A percentile compares a stretch with the other conserved stretches of the same genome.
Conservation (phyloP, 2,888 invertebrate species). For the Galerucella nymphaeae region DNA sequence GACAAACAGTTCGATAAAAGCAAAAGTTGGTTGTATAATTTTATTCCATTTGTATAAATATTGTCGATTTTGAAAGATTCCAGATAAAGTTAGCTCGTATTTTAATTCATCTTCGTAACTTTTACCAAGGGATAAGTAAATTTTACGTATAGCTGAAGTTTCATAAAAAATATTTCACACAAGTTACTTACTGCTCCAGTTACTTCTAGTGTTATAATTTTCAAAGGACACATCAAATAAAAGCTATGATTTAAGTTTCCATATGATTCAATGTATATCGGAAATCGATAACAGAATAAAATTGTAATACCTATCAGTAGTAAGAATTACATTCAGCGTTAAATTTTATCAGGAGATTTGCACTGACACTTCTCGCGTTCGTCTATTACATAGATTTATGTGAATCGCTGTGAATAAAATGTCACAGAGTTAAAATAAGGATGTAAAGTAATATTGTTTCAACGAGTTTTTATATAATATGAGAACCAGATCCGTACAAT, state of each 20-base stretch:
- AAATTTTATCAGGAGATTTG: slow-evolving; percentile 4
- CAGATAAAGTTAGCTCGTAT: no score
- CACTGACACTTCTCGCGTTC: not conserved
- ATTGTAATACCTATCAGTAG: slow-evolving; percentile 3
- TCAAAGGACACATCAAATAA: not conserved
- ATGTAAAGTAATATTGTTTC: not conserved
- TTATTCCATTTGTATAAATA: no score
- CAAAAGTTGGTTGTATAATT: not conserved
- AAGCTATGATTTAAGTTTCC: not conserved
- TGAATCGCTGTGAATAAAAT: slow-evolving; percentile 2
- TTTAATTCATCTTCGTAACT: no score
- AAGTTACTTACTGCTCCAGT: no score
- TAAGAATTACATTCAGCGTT: not conserved
- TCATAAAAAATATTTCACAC: no score
- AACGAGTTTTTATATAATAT: not conserved
- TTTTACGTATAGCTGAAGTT: no score
- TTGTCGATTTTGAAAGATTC: no score
- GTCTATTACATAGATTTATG: slow-evolving; percentile 5
- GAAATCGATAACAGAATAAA: not conserved
- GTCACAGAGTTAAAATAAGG: slow-evolving; percentile 1
- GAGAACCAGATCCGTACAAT: not conserved
- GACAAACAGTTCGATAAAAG: not conserved
- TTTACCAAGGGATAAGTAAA: no score
- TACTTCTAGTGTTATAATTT: not conserved
- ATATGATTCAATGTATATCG: slow-evolving; percentile 2